A percentile compares a stretch with the other conserved stretches of the same genome.
phyloP scores from a whole-genome alignment of 2,888 invertebrate species.

The Petrolisthes manimaculis region DNA sequence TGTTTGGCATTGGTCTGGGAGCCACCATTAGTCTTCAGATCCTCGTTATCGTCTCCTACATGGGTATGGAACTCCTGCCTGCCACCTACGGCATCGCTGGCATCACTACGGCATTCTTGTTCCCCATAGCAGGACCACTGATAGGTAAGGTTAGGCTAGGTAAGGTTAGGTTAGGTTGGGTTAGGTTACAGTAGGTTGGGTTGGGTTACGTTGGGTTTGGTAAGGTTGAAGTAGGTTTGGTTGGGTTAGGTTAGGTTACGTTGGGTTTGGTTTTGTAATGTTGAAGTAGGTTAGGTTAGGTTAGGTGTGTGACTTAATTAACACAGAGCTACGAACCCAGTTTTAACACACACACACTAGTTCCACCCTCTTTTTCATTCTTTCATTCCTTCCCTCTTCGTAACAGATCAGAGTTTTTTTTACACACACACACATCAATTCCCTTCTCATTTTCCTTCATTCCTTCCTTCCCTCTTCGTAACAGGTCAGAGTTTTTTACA shows the following conservation, averaged over 20 bases:
- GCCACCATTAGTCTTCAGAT: not conserved
- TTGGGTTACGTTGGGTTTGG: not conserved
- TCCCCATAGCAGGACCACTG: not conserved
- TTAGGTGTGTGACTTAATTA: no score
- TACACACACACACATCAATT: no score
- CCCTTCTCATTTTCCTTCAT: no score
- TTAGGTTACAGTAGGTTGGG: not conserved
- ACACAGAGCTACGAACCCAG: no score
- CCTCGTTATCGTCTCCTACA: not conserved
- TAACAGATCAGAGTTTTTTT: no score
- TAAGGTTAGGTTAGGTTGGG: no score
- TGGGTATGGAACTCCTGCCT: constrained; percentile 6
- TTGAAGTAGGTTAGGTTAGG: not conserved
- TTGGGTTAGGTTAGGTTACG: not conserved
- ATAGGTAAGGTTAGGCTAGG: constrained; percentile 7
- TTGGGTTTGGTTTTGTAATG: not conserved
- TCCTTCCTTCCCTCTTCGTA: no score
- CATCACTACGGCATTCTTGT: not conserved
- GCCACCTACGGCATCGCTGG: not conserved
- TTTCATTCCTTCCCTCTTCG: no score
- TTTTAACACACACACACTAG: no score
- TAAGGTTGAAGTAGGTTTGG: no score
- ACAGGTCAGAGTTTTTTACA: no score
- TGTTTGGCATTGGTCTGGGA: constrained; percentile 9
- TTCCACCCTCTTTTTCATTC: no score